Evolutionary conservation across 2,888 invertebrate species (phyloP).

Genomic region (Harpalus rubripes): DNA sequence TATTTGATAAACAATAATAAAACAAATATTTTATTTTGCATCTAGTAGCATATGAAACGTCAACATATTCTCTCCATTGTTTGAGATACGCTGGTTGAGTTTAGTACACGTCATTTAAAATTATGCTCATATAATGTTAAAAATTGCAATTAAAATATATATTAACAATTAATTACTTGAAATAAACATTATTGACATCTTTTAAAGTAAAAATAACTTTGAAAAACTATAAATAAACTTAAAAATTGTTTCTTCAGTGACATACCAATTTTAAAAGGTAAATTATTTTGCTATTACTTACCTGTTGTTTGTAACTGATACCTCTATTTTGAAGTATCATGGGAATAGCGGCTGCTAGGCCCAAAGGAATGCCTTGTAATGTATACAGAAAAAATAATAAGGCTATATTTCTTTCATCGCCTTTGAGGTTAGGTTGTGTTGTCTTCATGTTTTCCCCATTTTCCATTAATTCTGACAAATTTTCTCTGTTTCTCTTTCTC

Average conservation of each 20-base stretch:
- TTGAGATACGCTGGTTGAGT: not conserved
- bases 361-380: constrained; percentile 96
- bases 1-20: not conserved
- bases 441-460: constrained; percentile 70
- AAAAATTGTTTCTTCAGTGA: too few relatives aligned
- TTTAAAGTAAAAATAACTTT: too few relatives aligned
- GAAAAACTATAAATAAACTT: too few relatives aligned
- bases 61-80: not conserved
- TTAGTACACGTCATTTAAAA: not conserved
- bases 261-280: too few relatives aligned
- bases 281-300: constrained; percentile 71
- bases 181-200: too few relatives aligned
- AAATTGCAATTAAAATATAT: too few relatives aligned
- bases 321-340: constrained; percentile 96
- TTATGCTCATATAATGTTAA: not conserved
- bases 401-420: constrained; percentile 90
- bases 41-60: not conserved
- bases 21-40: not conserved
- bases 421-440: constrained; percentile 78
- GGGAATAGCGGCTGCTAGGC: constrained; percentile 95
- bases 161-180: too few relatives aligned
- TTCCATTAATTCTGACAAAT: constrained; percentile 70
- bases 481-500: constrained; percentile 35
- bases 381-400: constrained; percentile 95
- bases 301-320: constrained; percentile 96